Percentiles rank a stretch among this genome's conserved stretches.
Conservation (phyloP, 2,888 invertebrate species). For the Sphinx pinastri region DNA sequence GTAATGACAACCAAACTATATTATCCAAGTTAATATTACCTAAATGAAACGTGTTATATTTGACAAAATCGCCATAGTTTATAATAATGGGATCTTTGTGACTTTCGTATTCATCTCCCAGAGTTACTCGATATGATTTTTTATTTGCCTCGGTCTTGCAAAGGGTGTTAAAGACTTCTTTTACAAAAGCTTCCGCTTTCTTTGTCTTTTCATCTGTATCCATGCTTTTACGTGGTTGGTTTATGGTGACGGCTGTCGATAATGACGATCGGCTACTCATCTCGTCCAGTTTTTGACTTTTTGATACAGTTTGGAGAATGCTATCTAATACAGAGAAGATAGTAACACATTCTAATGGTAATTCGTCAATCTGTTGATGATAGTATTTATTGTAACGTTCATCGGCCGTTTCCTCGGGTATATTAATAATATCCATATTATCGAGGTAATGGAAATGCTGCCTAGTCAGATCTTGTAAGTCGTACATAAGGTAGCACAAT, state of each 20-base stretch:
- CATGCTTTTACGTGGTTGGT: conserved; percentile 36
- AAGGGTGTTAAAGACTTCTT: conserved; percentile 61
- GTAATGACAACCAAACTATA: conserved; percentile 58
- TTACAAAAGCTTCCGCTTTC: conserved; percentile 60
- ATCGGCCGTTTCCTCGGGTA: conserved; percentile 53
- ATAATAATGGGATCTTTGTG: conserved; percentile 66
- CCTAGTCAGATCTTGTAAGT: conserved; percentile 78
- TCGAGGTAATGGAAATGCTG: conserved; percentile 76
- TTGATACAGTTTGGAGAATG: conserved; percentile 60
- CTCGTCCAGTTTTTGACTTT: conserved; percentile 40
- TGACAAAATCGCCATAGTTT: conserved; percentile 65
- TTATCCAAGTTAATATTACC: conserved; percentile 67
- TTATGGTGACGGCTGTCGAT: conserved; percentile 47
- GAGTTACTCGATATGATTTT: conserved; percentile 65
- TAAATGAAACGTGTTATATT: conserved; percentile 68
- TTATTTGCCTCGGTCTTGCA: conserved; percentile 57
- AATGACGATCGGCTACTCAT: conserved; percentile 50
- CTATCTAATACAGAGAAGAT: conserved; percentile 67
- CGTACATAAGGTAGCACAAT: conserved; percentile 78
- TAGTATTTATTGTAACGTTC: conserved; percentile 48
- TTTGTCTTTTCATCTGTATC: conserved; percentile 49
- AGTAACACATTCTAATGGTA: conserved; percentile 68
- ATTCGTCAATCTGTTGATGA: conserved; percentile 48
- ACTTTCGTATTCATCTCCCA: conserved; percentile 69
- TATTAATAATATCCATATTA: conserved; percentile 69